Base-by-base conservation (phyloP, 1,140 invertebrate genomes). In the Magallana gigas region DNA sequence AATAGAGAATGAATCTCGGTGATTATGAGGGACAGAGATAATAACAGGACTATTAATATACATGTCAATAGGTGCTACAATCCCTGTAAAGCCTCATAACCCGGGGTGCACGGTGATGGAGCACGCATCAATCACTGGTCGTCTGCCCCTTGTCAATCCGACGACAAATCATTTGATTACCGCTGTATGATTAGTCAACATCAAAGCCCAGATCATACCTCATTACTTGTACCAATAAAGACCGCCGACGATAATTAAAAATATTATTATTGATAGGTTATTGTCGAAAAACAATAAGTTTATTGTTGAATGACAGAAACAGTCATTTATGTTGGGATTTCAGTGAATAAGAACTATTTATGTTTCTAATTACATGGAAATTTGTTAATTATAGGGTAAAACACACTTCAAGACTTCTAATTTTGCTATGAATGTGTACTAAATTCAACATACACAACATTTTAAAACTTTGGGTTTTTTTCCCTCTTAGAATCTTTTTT, bases 71-170 rank as follows among this genome's bases (percentile, higher is more conserved):
- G 68, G 68, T 76, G 68, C 68, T 11, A 76, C 68, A 29, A 29
- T 29, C 23, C 68, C 68, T 76, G 68, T 76, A 76, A 76, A 29
- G 68, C 68, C 9, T 23, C 8, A 23, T 76, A 76, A 76, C 68
- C 68, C 36, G 23, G 68, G 68, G 68, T 76, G 68, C 68, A 76
- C 8, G 23, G 68, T 29, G 68, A 76, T 36, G 18, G 64, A 76
- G 12, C 36, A 76, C 0, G 29, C 23, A 76, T 76, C 68, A 76
- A 76, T 76, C 68, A 76, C 12, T 12, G 11, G 23, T 76, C 68
- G 68, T 76, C 68, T 76, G 68, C 68, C 23, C 68, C 68, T 76
- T 76, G 68, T 76, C 68, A 76, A 76, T 29, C 14, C 68, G 29
- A 29, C 36, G 36, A 36, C 68, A 18, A 76, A 12, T 76, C 1